These are phyloP conservation scores for Phallusia fumigata DNA, from an alignment of 23 tunicate species.

Conservation along the genomic window DNA sequence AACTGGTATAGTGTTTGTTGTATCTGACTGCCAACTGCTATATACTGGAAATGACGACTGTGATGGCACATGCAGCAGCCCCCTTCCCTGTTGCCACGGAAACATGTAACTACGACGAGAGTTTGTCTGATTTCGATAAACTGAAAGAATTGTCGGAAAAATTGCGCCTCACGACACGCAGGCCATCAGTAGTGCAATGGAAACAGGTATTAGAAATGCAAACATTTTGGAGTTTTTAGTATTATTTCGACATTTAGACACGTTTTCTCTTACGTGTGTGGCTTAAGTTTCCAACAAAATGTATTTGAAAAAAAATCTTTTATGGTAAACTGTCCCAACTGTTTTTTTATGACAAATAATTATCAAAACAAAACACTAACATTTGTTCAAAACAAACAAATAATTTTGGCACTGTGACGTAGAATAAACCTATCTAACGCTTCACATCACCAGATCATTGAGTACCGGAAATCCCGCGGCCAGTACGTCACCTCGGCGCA, in stretches of 20 bases:
- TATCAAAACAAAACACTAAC: no score
- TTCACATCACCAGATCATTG: constrained; percentile 53
- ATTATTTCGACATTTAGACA: no score
- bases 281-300: no score
- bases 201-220: no score
- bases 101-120: not conserved
- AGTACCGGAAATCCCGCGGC: constrained; percentile 71
- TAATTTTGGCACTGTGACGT: no score
- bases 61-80: not conserved
- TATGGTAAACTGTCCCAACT: no score
- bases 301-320: no score
- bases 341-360: no score
- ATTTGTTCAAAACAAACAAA: no score
- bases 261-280: no score
- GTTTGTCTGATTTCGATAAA: constrained; percentile 32
- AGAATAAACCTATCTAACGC: not conserved
- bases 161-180: constrained; percentile 53
- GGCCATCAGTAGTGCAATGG: constrained; percentile 91
- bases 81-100: not conserved
- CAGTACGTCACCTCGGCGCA: constrained; percentile 42
- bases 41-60: not conserved
- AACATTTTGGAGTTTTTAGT: no score
- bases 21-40: not conserved
- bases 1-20: not conserved
- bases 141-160: constrained; percentile 73